Conservation (phyloP, 2,797 vertebrate species). For the Mormyrus hasselquistii region DNA sequence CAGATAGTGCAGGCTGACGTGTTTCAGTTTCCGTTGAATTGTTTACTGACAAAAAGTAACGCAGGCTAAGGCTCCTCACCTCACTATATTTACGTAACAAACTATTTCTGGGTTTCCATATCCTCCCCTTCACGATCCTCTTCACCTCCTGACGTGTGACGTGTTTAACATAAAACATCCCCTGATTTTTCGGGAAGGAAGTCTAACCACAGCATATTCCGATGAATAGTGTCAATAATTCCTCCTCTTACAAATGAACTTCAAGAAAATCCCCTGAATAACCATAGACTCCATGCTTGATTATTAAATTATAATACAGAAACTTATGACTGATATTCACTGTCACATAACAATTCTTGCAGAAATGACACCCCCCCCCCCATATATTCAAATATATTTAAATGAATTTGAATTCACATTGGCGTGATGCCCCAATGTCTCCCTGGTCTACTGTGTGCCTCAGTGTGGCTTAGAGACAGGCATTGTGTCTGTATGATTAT, state of each 20-base stretch:
- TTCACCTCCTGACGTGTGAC: neutral
- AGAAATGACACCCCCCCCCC: neutral
- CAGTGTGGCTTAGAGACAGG: neutral
- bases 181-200: neutral
- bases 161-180: neutral
- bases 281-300: neutral
- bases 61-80: neutral
- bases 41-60: neutral
- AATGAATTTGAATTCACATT: neutral
- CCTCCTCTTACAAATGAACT: neutral
- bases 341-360: neutral
- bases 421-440: neutral
- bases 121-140: neutral
- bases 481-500: neutral
- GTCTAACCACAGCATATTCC: neutral
- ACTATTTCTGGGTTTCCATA: neutral
- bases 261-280: neutral
- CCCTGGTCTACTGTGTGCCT: neutral
- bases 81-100: neutral
- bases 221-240: neutral
- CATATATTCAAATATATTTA: neutral
- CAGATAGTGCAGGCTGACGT: slow-evolving; percentile 3
- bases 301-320: neutral
- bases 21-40: neutral
- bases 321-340: neutral